Evolutionary conservation across 1,140 invertebrate genomes (phyloP).

Genomic region (Pachyrhynchus sulphureomaculatus): DNA sequence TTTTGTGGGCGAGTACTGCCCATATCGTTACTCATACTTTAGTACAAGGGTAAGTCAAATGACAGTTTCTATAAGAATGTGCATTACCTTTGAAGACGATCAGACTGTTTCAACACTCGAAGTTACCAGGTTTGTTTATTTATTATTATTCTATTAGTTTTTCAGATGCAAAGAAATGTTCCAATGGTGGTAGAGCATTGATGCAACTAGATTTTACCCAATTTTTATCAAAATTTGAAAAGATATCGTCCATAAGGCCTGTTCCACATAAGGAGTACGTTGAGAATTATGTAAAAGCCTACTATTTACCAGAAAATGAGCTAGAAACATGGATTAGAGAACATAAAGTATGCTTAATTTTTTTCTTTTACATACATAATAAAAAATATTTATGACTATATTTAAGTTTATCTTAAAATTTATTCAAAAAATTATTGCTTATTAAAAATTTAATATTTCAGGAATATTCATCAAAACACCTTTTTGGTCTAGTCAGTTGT

Average conservation of each 20-base stretch:
- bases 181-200: slow-evolving; percentile 90
- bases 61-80: too few species aligned
- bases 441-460: too few species aligned
- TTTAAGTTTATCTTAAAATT: background rate
- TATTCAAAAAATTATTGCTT: too few species aligned
- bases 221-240: slow-evolving; percentile 87
- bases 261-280: slow-evolving; percentile 89
- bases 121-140: too few species aligned
- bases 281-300: slow-evolving; percentile 94
- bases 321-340: slow-evolving; percentile 88
- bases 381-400: too few species aligned
- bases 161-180: slow-evolving; percentile 89
- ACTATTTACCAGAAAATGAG: slow-evolving; percentile 85
- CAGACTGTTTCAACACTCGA: too few species aligned
- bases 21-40: slow-evolving; percentile 81
- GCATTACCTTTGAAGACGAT: too few species aligned
- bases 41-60: slow-evolving; percentile 79
- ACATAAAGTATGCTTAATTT: slow-evolving; percentile 63
- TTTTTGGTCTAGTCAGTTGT: slow-evolving; percentile 80
- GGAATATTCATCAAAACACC: slow-evolving; percentile 88
- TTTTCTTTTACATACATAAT: background rate
- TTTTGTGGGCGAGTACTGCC: slow-evolving; percentile 86
- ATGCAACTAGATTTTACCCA: slow-evolving; percentile 99
- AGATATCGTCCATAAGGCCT: slow-evolving; percentile 77
- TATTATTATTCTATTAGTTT: slow-evolving; percentile 63